Base-by-base conservation (phyloP, 2,797 vertebrate species). In the Mycteria americana region DNA sequence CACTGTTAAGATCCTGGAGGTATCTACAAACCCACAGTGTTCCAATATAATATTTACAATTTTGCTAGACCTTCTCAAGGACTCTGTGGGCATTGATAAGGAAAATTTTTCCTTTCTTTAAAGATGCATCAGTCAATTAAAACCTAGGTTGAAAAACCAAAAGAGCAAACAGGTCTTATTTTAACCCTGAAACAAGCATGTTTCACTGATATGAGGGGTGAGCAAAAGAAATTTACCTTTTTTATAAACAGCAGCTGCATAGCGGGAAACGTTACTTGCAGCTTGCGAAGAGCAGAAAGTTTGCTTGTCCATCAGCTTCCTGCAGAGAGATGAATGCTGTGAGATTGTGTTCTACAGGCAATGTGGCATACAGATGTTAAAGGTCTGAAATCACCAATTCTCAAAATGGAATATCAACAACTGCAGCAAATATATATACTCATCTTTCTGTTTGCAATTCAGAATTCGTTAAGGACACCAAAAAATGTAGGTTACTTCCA, bases 251-350 rank as follows among this genome's bases (percentile, higher is more conserved):
- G 99, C 99, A 74, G 99, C 99, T 7, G 99, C 99, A 10, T 99
- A 99, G 95, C 99, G 99, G 67, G 99, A 99, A 28, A 99, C 99
- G 81, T 99, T 99, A 92, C 98, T 99, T 11, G 99, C 99, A 92
- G 99, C 99, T 97, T 99, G 99, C 6, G 99, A 99, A 89, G 99
- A 99, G 46, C 98, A 98, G 96, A 99, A 99, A 2, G 98, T 98
- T 94, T 99, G 99, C 82, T 99, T 99, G 97, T 99, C 99, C 99
- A 99, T 99, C 97, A 99, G 97, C 97, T 99, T 99, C 96, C 99
- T 99, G 95, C 54, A 93, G 96, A 89, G 11, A 97, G 48, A 87
- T 37, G 43, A 92, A 91, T 21, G 18, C 41, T 53, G 64, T 93
- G 81, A 91, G 65, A 73, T 17, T 70, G 21, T 18, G 54, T 24